A percentile compares a stretch with the other conserved stretches of the same genome.
These are phyloP conservation scores for Nomada fabriciana DNA, from an alignment of 2,888 invertebrate genomes.

Conservation along the genomic window DNA sequence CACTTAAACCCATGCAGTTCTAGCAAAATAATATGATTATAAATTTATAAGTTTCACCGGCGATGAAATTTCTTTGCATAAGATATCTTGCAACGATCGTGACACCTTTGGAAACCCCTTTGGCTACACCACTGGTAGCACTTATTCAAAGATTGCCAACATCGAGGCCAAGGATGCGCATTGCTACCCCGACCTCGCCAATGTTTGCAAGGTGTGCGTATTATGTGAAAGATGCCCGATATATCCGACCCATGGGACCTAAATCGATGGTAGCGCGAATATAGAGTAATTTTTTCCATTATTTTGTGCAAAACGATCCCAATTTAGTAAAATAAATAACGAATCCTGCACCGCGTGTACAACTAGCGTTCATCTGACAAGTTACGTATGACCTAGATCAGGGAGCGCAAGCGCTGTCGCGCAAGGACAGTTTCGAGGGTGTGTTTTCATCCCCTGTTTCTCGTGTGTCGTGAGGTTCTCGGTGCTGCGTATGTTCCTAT, in stretches of 20 bases:
- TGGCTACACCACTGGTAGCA: slow-evolving; percentile 39
- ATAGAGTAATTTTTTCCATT: neutral
- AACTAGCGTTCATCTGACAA: slow-evolving; percentile 25
- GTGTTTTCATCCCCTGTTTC: slow-evolving; percentile 70
- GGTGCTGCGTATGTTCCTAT: slow-evolving; percentile 10
- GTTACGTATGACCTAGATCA: slow-evolving; percentile 65
- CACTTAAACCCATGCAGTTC: too few species aligned
- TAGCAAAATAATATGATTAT: neutral
- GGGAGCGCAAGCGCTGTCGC: slow-evolving; percentile 51
- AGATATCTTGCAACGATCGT: neutral
- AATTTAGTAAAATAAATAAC: neutral
- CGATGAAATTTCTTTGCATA: neutral
- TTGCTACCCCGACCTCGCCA: slow-evolving; percentile 51
- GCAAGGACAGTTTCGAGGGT: slow-evolving; percentile 69
- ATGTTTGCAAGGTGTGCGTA: slow-evolving; percentile 25
- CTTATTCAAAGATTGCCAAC: slow-evolving; percentile 58
- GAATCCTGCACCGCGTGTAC: slow-evolving; percentile 9
- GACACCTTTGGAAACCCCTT: slow-evolving; percentile 26
- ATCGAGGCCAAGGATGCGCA: slow-evolving; percentile 59
- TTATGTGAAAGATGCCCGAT: slow-evolving; percentile 1
- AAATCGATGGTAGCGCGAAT: neutral
- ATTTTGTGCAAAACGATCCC: neutral
- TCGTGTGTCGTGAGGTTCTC: slow-evolving; percentile 43
- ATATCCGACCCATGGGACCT: neutral
- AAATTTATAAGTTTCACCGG: neutral